Evolutionary conservation across 2,113 vertebrate species (phyloP), one percentile per base, ranked within the genome.

Genomic region (Bambusicola thoracicus): DNA sequence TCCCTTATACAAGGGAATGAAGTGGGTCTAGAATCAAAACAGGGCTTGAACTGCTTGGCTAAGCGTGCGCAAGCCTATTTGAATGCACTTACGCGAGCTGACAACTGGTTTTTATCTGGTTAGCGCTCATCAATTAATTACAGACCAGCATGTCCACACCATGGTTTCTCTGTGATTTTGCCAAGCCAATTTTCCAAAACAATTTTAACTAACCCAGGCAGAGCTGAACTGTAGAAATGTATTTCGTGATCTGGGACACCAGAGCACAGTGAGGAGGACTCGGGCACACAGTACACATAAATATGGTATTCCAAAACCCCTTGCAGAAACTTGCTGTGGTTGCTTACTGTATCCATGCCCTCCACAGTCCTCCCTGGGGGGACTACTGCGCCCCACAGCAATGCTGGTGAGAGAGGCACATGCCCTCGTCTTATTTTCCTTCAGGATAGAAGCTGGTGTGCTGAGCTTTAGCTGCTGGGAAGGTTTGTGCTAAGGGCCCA

Each of bases 131-230:
- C 82, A 68, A 88, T 87, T 94, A 94, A 91, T 94, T 93, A 83
- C 61, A 93, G 73, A 74, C 65, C 90, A 78, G 73, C 56, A 49
- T 24, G 40, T 61, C 82, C 56, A 51, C 67, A 74, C 67, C 25
- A 32, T 7, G 17, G 38, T 58, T 91, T 68, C 73, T 68, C 72
- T 75, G 72, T 72, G 87, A 72, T 78, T 90, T 91, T 91, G 82
- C 79, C 79, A 86, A 94, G 82, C 27, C 65, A 58, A 36, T 90
- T 83, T 96, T 94, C 83, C 77, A 83, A 94, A 92, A 59, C 73
- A 79, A 53, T 78, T 94, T 87, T 72, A 86, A 85, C 68, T 43
- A 91, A 91, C 7, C 10, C 87, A 40, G 65, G 80, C 41, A 67
- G 73, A 90, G 70, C 11, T 3, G 2, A 94, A 48, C 46, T 5